Evolutionary conservation across 2,888 invertebrate species (phyloP), one percentile per base, ranked within the genome.

Genomic region (Julus scanicus): DNA sequence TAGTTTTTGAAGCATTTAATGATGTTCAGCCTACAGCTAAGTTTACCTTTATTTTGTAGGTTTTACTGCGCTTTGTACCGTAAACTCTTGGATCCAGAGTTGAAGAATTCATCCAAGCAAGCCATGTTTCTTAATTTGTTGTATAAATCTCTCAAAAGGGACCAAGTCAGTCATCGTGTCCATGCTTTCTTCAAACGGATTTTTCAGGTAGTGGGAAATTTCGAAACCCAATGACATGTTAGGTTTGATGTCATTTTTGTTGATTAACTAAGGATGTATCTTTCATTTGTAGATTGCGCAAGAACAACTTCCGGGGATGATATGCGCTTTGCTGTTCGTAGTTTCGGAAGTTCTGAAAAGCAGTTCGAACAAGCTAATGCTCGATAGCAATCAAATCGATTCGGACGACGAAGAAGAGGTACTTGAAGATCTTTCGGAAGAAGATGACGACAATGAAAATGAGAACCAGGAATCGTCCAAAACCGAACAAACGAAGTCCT

Each of bases 1-100:
- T 29, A 29, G 29, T 29, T 29, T 29, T 1, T 29, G 29, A 29
- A 29, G 29, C 29, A 29, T 29, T 29, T 29, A 29, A 0, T 29
- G 29, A 29, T 29, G 29, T 29, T 29, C 29, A 29, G 29, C 0
- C 29, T 29, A 29, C 29, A 29, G 29, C 29, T 29, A 29, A 29
- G 29, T 29, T 29, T 29, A 29, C 29, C 29, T 29, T 15, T 29
- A 84, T 37, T 86, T 89, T 89, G 71, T 91, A 95, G 96, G 90
- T 97, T 95, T 93, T 99, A 98, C 93, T 94, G 95, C 89, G 96
- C 97, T 0, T 94, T 99, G 57, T 99, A 99, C 92, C 94, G 95
- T 39, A 98, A 98, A 92, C 92, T 99, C 88, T 92, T 95, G 0
- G 97, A 97, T 92, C 94, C 96, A 0, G 95, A 95, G 88, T 92